Conservation (phyloP, 2,113 vertebrate genomes). For the Pseudolaguvia tuberculata region DNA sequence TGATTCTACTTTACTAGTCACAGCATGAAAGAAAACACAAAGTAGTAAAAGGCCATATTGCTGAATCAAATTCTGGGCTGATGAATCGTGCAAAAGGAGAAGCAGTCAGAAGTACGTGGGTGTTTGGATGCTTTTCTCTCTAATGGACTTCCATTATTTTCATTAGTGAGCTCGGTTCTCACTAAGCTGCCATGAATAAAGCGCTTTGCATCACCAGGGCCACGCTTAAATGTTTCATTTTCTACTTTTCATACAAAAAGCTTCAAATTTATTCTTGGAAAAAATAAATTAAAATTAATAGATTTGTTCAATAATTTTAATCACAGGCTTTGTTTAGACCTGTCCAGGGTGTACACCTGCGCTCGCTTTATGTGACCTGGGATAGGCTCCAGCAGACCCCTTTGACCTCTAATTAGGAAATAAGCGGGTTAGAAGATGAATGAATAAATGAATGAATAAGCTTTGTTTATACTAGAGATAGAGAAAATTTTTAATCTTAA, state of each 20-base stretch:
- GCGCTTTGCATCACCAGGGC: not conserved
- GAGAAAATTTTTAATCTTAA: too few species aligned
- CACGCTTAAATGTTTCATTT: too few species aligned
- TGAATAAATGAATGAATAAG: too few species aligned
- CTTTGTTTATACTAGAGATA: too few species aligned
- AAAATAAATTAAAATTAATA: too few species aligned
- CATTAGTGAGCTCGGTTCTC: constrained; percentile 6
- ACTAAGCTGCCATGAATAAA: not conserved
- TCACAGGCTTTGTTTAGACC: too few species aligned
- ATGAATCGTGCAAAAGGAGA: constrained; percentile 18
- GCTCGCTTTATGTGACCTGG: too few species aligned
- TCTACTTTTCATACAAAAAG: not conserved
- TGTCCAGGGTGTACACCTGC: too few species aligned
- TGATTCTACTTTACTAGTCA: not conserved
- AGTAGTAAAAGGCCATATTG: not conserved
- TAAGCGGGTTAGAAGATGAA: too few species aligned
- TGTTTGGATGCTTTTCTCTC: constrained; percentile 24
- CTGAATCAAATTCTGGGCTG: constrained; percentile 10
- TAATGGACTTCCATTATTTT: constrained; percentile 29
- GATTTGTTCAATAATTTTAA: too few species aligned
- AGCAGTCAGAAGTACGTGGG: constrained; percentile 15
- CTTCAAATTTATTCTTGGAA: not conserved
- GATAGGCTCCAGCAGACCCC: too few species aligned
- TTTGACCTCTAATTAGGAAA: too few species aligned
- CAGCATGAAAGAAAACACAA: not conserved